Conservation (phyloP, 1,140 invertebrate species). For the Drosophila kikkawai region DNA sequence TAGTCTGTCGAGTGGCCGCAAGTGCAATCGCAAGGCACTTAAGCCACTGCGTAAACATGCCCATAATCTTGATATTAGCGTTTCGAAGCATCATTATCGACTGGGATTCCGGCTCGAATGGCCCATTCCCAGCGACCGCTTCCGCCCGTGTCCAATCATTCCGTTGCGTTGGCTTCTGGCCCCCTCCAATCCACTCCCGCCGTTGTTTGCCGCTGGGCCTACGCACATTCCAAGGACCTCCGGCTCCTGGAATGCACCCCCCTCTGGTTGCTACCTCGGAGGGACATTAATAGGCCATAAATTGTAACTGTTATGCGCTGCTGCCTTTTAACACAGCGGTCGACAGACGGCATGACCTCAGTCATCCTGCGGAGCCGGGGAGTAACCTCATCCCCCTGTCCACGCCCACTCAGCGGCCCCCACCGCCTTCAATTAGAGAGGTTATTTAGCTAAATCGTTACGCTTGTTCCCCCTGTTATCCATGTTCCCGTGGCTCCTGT, state of each 20-base stretch:
- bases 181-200: neutral
- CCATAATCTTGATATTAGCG: slow-evolving; percentile 71
- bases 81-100: slow-evolving; percentile 58
- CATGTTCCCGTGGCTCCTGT: neutral
- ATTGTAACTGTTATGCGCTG: slow-evolving; percentile 82
- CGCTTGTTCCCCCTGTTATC: slow-evolving; percentile 56
- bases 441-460: slow-evolving; percentile 82
- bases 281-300: slow-evolving; percentile 81
- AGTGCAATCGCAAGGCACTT: slow-evolving; percentile 72
- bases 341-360: slow-evolving; percentile 69
- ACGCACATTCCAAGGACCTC: slow-evolving; percentile 27
- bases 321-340: slow-evolving; percentile 78
- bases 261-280: slow-evolving; percentile 62
- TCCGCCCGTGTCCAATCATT: slow-evolving; percentile 11
- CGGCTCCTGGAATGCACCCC: slow-evolving; percentile 7
- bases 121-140: slow-evolving; percentile 1
- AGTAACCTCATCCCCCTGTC: neutral
- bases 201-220: slow-evolving; percentile 23
- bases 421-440: slow-evolving; percentile 78
- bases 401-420: slow-evolving; percentile 26
- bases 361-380: slow-evolving; percentile 10
- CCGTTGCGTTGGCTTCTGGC: slow-evolving; percentile 22
- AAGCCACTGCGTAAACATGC: slow-evolving; percentile 63
- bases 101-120: slow-evolving; percentile 25
- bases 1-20: slow-evolving; percentile 46